A percentile compares a stretch with the other conserved stretches of the same genome.
Conservation (phyloP, 2,888 invertebrate species). For the Apamea sordens region DNA sequence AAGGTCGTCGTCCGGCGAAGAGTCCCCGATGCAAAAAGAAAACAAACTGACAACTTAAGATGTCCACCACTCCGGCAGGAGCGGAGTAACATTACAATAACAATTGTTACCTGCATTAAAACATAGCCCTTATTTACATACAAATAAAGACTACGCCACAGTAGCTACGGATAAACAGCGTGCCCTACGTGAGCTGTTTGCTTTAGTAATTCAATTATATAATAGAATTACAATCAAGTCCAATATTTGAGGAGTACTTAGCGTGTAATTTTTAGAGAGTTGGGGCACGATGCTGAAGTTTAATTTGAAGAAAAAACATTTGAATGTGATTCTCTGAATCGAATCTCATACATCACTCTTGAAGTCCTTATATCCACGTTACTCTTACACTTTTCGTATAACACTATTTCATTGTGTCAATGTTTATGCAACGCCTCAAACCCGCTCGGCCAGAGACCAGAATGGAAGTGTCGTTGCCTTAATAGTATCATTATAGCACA, state of each 20-base stretch:
- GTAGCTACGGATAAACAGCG: conserved; percentile 59
- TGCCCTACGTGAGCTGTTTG: conserved; percentile 70
- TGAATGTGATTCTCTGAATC: conserved; percentile 22
- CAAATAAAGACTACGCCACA: conserved; percentile 70
- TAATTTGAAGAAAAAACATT: conserved; percentile 30
- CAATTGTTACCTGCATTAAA: conserved; percentile 72
- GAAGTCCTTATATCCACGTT: neutral
- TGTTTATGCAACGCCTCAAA: conserved; percentile 43
- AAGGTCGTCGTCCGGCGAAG: conserved; percentile 85
- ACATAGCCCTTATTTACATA: conserved; percentile 71
- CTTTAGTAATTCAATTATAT: conserved; percentile 83
- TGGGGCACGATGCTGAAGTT: neutral
- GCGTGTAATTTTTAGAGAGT: conserved; percentile 39
- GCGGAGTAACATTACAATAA: conserved; percentile 87
- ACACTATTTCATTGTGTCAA: conserved; percentile 23
- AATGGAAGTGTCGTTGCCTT: conserved; percentile 27
- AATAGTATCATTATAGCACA: conserved; percentile 40
- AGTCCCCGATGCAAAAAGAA: conserved; percentile 85
- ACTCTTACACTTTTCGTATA: conserved; percentile 22
- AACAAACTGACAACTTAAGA: conserved; percentile 88
- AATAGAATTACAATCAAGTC: conserved; percentile 71
- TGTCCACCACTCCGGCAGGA: conserved; percentile 79
- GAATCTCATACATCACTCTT: conserved; percentile 6
- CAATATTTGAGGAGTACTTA: conserved; percentile 63
- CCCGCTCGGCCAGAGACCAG: conserved; percentile 11